Evolutionary conservation across 2,113 vertebrate species (phyloP), one percentile per base, ranked within the genome.

Genomic region (Phycodurus eques): DNA sequence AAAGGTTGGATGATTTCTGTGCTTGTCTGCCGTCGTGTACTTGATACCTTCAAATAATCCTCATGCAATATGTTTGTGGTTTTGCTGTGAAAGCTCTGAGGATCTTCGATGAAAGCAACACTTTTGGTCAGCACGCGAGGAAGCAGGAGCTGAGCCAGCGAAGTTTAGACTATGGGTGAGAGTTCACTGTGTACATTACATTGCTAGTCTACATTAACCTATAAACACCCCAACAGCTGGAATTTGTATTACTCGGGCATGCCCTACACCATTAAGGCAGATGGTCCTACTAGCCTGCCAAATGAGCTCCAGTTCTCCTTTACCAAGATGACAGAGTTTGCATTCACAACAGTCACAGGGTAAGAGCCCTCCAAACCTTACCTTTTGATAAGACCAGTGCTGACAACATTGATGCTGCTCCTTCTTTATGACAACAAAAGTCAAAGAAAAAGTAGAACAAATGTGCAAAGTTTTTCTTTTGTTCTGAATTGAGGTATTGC

Each of bases 231-330:
- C 42, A 20, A 15, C 22, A 92, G 90, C 35, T 91, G 88, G 90
- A 4, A 69, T 65, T 67, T 68, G 15, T 87, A 74, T 65, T 11
- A 0, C 11, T 72, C 85, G 20, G 90, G 88, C 76, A 31, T 91
- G 0, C 89, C 90, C 0, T 74, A 88, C 60, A 57, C 2, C 31
- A 61, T 91, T 0, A 74, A 83, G 47, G 31, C 65, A 39, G 59
- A 82, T 0, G 3, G 1, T 13, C 65, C 61, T 17, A 1, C 56
- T 0, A 27, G 39, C 19, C 76, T 90, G 20, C 87, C 90, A 0
- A 2, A 20, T 78, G 87, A 88, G 62, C 71, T 88, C 68, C 75
- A 43, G 1, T 91, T 89, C 70, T 89, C 90, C 69, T 88, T 86
- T 51, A 85, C 80, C 73, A 90, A 89, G 69, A 7, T 13, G 0